Base-by-base conservation (phyloP, 2,797 vertebrate species). In the Cynodonichthys magdalenae region DNA sequence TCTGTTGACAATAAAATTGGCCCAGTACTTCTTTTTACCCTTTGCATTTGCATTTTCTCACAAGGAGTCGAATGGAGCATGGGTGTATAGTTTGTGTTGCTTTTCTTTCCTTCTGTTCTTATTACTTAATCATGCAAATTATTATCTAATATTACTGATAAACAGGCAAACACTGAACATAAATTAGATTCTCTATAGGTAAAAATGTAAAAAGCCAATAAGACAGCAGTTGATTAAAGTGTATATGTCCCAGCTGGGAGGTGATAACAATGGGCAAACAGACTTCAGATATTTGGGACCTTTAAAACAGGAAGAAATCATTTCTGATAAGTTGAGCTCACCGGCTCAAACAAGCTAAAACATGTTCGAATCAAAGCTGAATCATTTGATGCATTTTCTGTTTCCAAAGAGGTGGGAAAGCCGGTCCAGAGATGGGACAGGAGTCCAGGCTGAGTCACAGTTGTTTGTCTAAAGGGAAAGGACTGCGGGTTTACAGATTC, bases 111-210 rank as follows among this genome's bases (percentile, higher is more conserved):
- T 78, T 80, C 81, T 27, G 79, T 70, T 89, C 81, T 80, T 81
- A 75, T 74, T 69, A 52, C 62, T 76, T 73, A 84, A 66, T 87
- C 91, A 92, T 93, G 93, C 91, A 87, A 88, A 88, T 86, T 85
- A 90, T 90, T 85, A 84, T 90, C 84, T 83, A 87, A 80, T 89
- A 87, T 83, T 85, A 88, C 79, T 90, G 80, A 86, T 91, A 82
- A 91, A 92, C 91, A 89, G 89, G 92, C 92, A 92, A 92, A 91
- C 91, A 93, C 87, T 84, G 82, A 80, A 91, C 89, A 85, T 90
- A 91, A 91, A 88, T 89, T 86, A 83, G 79, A 90, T 88, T 75
- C 73, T 88, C 83, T 91, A 91, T 89, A 80, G 87, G 86, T 89
- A 90, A 88, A 93, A 92, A 91, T 89, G 85, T 92, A 92, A 92